These are phyloP conservation scores for Lota lota DNA, from an alignment of 2,113 vertebrate species.

Conservation along the genomic window DNA sequence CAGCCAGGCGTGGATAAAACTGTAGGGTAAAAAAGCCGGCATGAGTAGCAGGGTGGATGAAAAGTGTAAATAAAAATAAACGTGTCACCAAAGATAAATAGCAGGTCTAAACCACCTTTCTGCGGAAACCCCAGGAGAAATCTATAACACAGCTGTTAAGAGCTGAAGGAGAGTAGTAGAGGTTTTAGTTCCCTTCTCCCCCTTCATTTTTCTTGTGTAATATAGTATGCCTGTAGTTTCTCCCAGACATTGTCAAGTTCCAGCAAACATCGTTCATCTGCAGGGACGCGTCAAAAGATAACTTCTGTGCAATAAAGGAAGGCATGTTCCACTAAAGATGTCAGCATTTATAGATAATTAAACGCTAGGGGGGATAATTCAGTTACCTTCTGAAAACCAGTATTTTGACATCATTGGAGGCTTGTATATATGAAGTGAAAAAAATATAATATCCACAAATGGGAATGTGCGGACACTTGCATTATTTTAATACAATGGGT, in stretches of 20 bases:
- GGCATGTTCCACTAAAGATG: too few relatives aligned
- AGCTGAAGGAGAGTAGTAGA: constrained; percentile 36
- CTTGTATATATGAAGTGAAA: too few relatives aligned
- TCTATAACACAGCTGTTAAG: constrained; percentile 53
- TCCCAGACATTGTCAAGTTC: not conserved
- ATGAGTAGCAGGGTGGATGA: constrained; percentile 1
- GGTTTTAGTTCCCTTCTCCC: constrained; percentile 44
- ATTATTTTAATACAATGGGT: too few relatives aligned
- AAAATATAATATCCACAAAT: too few relatives aligned
- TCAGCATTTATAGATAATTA: too few relatives aligned
- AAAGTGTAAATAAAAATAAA: constrained; percentile 65
- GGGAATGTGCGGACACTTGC: too few relatives aligned
- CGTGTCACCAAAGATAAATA: constrained; percentile 65
- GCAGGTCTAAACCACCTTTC: constrained; percentile 48
- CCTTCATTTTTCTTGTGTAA: constrained; percentile 55
- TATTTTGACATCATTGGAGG: too few relatives aligned
- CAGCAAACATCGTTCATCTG: too few relatives aligned
- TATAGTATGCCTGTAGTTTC: constrained; percentile 56
- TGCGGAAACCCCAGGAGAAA: constrained; percentile 50
- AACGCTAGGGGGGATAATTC: too few relatives aligned
- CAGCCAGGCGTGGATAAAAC: constrained; percentile 10
- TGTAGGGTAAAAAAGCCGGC: constrained; percentile 23
- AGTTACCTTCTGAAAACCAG: too few relatives aligned
- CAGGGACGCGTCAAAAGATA: too few relatives aligned
- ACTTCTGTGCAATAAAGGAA: too few relatives aligned